Evolutionary conservation across 2,888 invertebrate genomes (phyloP), one percentile per base, ranked within the genome.

Genomic region (Portevinia maculata): DNA sequence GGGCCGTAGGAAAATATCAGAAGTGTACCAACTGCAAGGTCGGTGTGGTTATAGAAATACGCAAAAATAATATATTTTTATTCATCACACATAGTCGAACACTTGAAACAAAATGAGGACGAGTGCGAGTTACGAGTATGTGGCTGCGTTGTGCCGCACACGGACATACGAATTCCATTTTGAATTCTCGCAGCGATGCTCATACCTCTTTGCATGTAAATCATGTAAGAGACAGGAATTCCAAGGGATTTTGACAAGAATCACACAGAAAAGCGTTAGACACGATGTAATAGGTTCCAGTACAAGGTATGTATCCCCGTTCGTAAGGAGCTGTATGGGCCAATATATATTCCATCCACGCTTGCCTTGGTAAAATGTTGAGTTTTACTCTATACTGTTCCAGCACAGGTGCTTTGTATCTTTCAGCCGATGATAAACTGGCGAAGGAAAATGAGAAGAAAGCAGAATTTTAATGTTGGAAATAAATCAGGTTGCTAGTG

Each of bases 391-490:
- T 55, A 3, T 4, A 21, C 59, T 15, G 41, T 39, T 59, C 6
- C 19, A 32, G 53, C 57, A 39, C 39, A 24, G 55, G 48, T 48
- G 44, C 64, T 50, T n/a, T n/a, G n/a, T n/a, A 60, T 75, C 79
- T 52, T 55, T 55, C 60, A 65, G 46, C 60, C 76, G 65, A 83
- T 83, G 83, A 83, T 83, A 76, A 83, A 83, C 76, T 78, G 71
- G 71, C 17, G 48, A 11, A 50, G 41, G 62, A 65, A 71, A 76
- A 55, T 34, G 60, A 67, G 60, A 71, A 71, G 83, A 76, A 78
- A 55, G 71, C 60, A 76, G 83, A 83, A 83, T 76, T 83, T 76
- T 83, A 83, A 83, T 83, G 83, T 71, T 67, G 70, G 83, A 71
- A 71, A 83, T 83, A 83, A 83, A 83, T 83, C 83, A 83, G 76